phyloP scores from a whole-genome alignment of 2,113 vertebrate species.

The Microtus richardsoni region DNA sequence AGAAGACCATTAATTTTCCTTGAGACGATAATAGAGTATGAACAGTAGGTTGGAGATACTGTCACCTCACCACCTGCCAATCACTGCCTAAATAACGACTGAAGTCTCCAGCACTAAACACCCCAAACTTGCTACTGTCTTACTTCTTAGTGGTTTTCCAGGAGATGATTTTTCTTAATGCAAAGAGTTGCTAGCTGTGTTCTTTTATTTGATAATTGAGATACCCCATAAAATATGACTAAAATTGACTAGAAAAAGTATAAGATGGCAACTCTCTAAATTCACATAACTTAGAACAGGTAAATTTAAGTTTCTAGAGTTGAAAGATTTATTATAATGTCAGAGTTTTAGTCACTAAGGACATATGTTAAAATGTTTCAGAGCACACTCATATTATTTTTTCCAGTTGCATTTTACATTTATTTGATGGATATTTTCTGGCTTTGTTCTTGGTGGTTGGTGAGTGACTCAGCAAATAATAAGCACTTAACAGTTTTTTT shows the following conservation, averaged over 20 bases:
- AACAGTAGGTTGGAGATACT: background rate
- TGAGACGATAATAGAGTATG: background rate
- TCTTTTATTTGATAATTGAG: slow-evolving; percentile 6
- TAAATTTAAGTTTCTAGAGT: slow-evolving; percentile 23
- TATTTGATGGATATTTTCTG: background rate
- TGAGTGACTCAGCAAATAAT: background rate
- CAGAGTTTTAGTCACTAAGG: background rate
- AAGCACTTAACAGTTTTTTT: background rate
- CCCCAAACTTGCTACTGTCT: background rate
- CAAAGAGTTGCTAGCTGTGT: background rate
- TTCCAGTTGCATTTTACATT: background rate
- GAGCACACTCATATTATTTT: slow-evolving; percentile 4
- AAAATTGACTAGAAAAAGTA: background rate
- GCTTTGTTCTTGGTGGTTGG: background rate
- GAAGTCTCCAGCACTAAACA: background rate
- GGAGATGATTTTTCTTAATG: background rate
- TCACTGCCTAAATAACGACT: background rate
- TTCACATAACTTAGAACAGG: background rate
- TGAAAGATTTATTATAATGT: slow-evolving; percentile 3
- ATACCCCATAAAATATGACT: background rate
- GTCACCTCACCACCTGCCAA: background rate
- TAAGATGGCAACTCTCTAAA: background rate
- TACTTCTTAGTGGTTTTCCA: background rate
- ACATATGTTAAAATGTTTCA: background rate
- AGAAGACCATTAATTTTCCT: slow-evolving; percentile 29